Percentiles rank a stretch among this genome's conserved stretches.
phyloP scores from a whole-genome alignment of 1,140 invertebrate species.

The Subanguina moxae region DNA sequence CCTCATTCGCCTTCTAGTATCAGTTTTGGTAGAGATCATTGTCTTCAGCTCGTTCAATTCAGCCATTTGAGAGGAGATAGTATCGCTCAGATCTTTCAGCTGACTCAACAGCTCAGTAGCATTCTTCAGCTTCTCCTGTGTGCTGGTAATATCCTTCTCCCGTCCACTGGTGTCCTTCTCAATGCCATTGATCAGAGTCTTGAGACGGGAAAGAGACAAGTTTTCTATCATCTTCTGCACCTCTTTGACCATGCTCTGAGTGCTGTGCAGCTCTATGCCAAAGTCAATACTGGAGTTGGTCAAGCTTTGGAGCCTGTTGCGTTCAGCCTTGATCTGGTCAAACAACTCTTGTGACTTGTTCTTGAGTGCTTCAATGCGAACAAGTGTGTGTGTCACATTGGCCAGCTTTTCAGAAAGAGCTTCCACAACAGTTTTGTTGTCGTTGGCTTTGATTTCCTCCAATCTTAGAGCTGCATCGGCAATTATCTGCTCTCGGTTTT shows the following conservation, averaged over 20 bases:
- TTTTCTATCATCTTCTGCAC: constrained; percentile 27
- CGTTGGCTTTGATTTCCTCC: constrained; percentile 7
- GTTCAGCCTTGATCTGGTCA: constrained; percentile 6
- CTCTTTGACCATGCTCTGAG: constrained; percentile 8
- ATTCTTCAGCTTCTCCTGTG: constrained; percentile 13
- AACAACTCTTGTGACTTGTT: constrained; percentile 9
- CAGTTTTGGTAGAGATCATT: constrained; percentile 9
- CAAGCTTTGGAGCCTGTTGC: not conserved
- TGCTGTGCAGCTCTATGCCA: constrained; percentile 9
- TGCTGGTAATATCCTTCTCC: constrained; percentile 8
- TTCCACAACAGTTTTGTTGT: constrained; percentile 5
- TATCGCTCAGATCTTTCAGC: not conserved
- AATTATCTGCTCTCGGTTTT: constrained; percentile 32
- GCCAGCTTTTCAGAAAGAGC: constrained; percentile 3
- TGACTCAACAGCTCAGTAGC: constrained; percentile 14
- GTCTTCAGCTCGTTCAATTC: constrained; percentile 21
- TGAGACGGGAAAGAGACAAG: constrained; percentile 30
- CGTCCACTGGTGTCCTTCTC: constrained; percentile 24
- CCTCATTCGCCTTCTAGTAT: not conserved
- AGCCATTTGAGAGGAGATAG: constrained; percentile 10
- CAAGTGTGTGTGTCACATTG: constrained; percentile 5
- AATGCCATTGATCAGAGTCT: constrained; percentile 35
- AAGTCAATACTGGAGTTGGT: constrained; percentile 24
- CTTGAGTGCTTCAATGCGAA: constrained; percentile 12
- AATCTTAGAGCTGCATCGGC: constrained; percentile 37